Evolutionary conservation across 2,797 vertebrate genomes (phyloP).

Genomic region (Sciurus carolinensis): DNA sequence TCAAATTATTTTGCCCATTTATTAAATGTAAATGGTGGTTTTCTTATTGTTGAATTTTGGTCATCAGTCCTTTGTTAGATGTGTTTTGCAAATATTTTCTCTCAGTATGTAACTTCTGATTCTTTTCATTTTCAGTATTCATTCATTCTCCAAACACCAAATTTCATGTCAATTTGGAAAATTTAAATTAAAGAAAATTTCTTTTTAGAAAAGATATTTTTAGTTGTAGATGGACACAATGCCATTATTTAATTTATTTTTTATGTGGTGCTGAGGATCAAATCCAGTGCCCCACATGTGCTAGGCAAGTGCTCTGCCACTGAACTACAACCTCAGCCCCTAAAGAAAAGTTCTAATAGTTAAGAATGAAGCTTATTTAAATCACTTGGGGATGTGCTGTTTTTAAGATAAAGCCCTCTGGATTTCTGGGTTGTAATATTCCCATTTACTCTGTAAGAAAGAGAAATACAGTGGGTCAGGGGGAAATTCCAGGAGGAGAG

Average conservation of each 20-base stretch:
- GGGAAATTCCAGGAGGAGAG: conserved; percentile 53
- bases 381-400: conserved; percentile 37
- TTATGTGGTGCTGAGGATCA: no score
- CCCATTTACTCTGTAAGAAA: not conserved
- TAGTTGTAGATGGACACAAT: no score
- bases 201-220: no score
- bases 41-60: not conserved
- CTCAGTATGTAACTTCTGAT: not conserved
- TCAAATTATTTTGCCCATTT: not conserved
- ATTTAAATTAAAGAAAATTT: not conserved
- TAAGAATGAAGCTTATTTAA: not conserved
- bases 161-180: not conserved
- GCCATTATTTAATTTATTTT: no score
- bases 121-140: not conserved
- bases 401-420: conserved; percentile 69
- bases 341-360: not conserved
- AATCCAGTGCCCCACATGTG: no score
- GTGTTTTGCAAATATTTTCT: conserved; percentile 18
- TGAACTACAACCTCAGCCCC: no score
- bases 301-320: no score
- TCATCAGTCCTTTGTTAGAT: not conserved
- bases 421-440: not conserved
- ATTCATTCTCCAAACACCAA: not conserved
- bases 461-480: conserved; percentile 41
- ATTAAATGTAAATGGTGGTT: not conserved